Evolutionary conservation across 2,113 vertebrate species (phyloP), one percentile per base, ranked within the genome.

Genomic region (Neodontobutis hainanensis): DNA sequence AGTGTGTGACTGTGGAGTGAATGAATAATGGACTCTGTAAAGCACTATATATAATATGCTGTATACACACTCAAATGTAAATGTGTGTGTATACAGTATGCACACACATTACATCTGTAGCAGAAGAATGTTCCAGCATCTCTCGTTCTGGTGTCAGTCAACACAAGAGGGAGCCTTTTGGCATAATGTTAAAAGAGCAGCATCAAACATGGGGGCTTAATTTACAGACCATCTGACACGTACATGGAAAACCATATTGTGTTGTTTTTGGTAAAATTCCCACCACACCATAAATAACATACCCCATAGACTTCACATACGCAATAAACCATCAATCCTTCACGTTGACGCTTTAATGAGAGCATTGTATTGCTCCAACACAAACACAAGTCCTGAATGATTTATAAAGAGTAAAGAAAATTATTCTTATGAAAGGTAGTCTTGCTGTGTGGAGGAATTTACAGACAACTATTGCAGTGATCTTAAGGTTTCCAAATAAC

Each of bases 161-260:
- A 83, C 89, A 87, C 80, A 62, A 89, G 88, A 62, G 83, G 87
- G 84, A 85, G 89, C 81, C 75, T 86, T 79, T 50, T 77, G 72
- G 63, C 78, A 77, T 70, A 64, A 46, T 70, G 67, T 61, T 64
- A 70, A 77, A 38, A 70, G 53, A 55, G 55, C 56, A 56, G 53
- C 40, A 56, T 67, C 34, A 46, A 36, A 34, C 75, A 58, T 38
- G 32, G 63, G 56, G 65, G 44, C 46, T n/a, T 61, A 34, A 3
- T 34, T 27, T 47, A 15, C 50, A 11, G 44, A 64, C 55, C 73
- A 49, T 51, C 40, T 46, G 75, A 76, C 53, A 15, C 52, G 9
- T 42, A 60, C 64, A 65, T 44, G 53, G 78, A 56, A 81, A 78
- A 56, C 35, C 59, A 59, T 15, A 61, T 70, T 75, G 65, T 66